Evolutionary conservation across 2,888 invertebrate genomes (phyloP), one percentile per base, ranked within the genome.

Genomic region (Galerucella pusilla): DNA sequence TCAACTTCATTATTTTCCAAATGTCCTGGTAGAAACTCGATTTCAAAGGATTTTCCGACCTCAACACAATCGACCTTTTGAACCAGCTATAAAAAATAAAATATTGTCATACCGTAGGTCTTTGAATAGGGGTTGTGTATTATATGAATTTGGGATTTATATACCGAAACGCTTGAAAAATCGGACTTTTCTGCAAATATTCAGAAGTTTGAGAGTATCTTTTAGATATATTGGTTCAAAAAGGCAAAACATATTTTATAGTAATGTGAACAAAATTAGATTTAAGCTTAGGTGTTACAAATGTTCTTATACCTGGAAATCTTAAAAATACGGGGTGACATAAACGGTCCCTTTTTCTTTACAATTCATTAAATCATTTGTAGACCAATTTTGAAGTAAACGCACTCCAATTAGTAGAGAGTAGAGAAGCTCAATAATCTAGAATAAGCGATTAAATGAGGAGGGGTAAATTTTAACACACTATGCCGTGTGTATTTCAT

Each of bases 91-190:
- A 72, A 66, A 72, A 71, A 72, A 66, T 66, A 60, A 72, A 67
- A 67, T 59, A 66, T 72, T 67, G 66, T 72, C 67, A 72, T 72
- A 72, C 60, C 72, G 67, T 72, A 60, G 49, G 60, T 60, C 67
- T 66, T 72, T 72, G 72, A 72, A 66, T 49, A 12, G 66, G 72
- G 72, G 35, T 28, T 66, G 65, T 72, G 72, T 67, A 72, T 72
- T 72, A 66, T 72, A 66, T 66, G 71, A 72, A 66, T 72, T 66
- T 57, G 66, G 66, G 71, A 59, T 72, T 72, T 72, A 72, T 72
- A 60, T 67, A 72, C 72, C 72, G 67, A 72, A 72, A 72, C 63
- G 70, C 63, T 70, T 70, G 70, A 64, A 70, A 70, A 70, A 70
- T 70, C 64, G 63, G 70, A 70, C 70, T 70, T 70, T 69, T 64